A percentile compares a stretch with the other conserved stretches of the same genome.
Conservation (phyloP, 2,888 invertebrate genomes). For the Dorcus parallelipipedus region DNA sequence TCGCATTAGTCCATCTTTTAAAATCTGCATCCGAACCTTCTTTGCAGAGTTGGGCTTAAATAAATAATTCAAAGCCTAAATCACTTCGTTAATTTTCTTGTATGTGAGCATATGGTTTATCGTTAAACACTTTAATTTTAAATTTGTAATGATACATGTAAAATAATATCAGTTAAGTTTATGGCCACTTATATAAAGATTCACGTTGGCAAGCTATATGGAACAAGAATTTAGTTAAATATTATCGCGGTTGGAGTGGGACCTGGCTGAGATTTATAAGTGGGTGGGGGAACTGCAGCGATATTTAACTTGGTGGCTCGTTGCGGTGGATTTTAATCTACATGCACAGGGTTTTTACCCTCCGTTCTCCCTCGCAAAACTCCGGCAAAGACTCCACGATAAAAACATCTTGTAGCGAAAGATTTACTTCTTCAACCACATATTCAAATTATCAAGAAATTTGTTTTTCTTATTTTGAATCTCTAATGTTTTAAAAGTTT, state of each 20-base stretch:
- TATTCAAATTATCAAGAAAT: slow-evolving; percentile 55
- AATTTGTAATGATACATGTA: background rate
- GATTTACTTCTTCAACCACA: slow-evolving; percentile 52
- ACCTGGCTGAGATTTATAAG: slow-evolving; percentile 49
- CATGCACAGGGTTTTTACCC: slow-evolving; percentile 50
- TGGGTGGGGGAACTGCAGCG: slow-evolving; percentile 40
- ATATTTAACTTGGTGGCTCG: slow-evolving; percentile 48
- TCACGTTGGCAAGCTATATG: slow-evolving; percentile 41
- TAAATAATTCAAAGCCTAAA: too few species aligned
- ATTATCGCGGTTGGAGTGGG: slow-evolving; percentile 47
- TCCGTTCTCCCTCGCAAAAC: slow-evolving; percentile 42
- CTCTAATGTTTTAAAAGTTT: slow-evolving; percentile 42
- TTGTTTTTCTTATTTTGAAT: slow-evolving; percentile 49
- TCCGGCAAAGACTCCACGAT: slow-evolving; percentile 46
- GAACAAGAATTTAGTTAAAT: slow-evolving; percentile 51
- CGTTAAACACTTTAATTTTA: too few species aligned
- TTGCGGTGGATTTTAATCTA: slow-evolving; percentile 51
- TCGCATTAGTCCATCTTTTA: too few species aligned
- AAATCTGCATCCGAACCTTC: too few species aligned
- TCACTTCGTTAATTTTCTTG: too few species aligned
- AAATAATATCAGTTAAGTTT: slow-evolving; percentile 10
- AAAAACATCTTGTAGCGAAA: slow-evolving; percentile 53
- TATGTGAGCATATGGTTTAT: too few species aligned
- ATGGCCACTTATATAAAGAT: slow-evolving; percentile 25
- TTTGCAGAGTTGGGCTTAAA: too few species aligned